Percentiles rank a stretch among this genome's conserved stretches.
Conservation (phyloP, 2,888 invertebrate genomes). For the Bedellia somnulentella region DNA sequence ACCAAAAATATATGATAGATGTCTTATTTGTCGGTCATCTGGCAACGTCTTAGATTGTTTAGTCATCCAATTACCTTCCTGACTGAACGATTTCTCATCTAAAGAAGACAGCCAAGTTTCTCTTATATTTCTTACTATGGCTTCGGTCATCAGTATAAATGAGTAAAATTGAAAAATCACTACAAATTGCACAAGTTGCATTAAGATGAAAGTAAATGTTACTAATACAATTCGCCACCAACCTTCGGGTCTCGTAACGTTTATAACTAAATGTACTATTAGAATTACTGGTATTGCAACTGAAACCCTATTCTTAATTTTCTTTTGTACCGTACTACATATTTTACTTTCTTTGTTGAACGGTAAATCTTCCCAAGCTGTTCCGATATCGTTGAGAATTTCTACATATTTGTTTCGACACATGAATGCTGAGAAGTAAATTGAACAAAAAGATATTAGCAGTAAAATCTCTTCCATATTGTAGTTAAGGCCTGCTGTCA, state of each 20-base stretch:
- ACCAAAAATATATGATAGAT: slow-evolving; percentile 23
- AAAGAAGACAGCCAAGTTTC: slow-evolving; percentile 4
- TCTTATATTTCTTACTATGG: slow-evolving; percentile 22
- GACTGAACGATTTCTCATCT: background rate
- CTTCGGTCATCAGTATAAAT: slow-evolving; percentile 21
- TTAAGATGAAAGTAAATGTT: slow-evolving; percentile 22
- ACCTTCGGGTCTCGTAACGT: slow-evolving; percentile 22
- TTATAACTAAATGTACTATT: slow-evolving; percentile 21
- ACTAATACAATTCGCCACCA: slow-evolving; percentile 33
- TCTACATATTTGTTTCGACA: slow-evolving; percentile 24
- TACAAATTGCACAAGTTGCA: slow-evolving; percentile 32
- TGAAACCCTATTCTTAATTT: too few species aligned
- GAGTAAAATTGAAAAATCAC: slow-evolving; percentile 24
- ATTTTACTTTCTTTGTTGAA: slow-evolving; percentile 6
- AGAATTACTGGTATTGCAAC: too few species aligned
- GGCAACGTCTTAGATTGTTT: too few species aligned
- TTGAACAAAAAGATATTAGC: slow-evolving; percentile 17
- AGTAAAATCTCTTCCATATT: slow-evolving; percentile 23
- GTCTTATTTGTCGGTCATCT: too few species aligned
- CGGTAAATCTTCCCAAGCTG: slow-evolving; percentile 17
- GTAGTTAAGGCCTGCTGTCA: too few species aligned
- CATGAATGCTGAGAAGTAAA: slow-evolving; percentile 22
- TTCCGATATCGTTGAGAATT: slow-evolving; percentile 23
- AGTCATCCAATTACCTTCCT: background rate
- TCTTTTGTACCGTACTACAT: background rate